Evolutionary conservation across 2,797 vertebrate species (phyloP), one percentile per base, ranked within the genome.

Genomic region (Hydrocynus forskahlii): DNA sequence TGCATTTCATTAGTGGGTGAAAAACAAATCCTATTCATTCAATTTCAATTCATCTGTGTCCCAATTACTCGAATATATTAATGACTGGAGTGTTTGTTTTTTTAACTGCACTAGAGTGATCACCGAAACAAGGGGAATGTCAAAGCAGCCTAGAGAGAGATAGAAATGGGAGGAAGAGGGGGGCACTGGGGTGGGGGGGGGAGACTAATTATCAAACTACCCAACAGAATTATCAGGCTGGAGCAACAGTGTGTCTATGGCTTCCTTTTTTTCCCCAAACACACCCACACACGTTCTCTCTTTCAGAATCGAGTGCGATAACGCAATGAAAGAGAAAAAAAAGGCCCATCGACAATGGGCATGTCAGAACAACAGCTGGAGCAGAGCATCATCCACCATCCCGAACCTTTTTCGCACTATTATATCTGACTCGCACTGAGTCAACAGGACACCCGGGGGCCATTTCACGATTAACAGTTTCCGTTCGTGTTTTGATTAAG

Each of bases 381-480:
- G 59, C 76, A 70, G 85, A 90, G 89, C 73, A 84, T 83, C 75
- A 78, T 72, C 78, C 85, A 76, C 38, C 43, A 57, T 82, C 87
- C 79, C 19, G 74, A 87, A 87, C 50, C 62, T 88, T 88, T 50
- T 81, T 83, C 83, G 86, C 68, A 69, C 68, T 85, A 87, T 82
- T 60, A 76, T 60, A 83, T 70, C 63, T 59, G 83, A 88, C 88
- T 90, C 81, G 71, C 79, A 88, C 45, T 70, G 85, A 91, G 87
- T 88, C 84, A 85, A 86, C 84, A 86, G 83, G 81, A 90, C 82
- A 75, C 84, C 90, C 83, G 87, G 82, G 76, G 90, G 87, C 78
- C 79, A 85, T 88, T 88, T 89, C 55, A 86, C 85, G 92, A 92
- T 90, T 89, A 93, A 88, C 82, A 84, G 79, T 85, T 84, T 88